Evolutionary conservation across 2,113 vertebrate genomes (phyloP), one percentile per base, ranked within the genome.

Genomic region (Macaca mulatta): DNA sequence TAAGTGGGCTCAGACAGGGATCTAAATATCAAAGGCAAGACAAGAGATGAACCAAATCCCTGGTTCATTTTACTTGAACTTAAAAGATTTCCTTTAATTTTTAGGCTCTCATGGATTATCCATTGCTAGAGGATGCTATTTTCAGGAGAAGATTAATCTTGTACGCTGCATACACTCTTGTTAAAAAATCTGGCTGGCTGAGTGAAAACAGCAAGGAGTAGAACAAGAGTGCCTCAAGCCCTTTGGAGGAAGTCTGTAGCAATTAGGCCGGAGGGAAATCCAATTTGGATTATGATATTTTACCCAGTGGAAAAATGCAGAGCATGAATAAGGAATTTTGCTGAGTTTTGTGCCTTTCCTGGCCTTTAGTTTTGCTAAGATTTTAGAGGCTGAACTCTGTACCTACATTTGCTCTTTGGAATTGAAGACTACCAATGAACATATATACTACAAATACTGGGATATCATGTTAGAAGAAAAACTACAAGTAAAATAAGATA

Each of bases 11-110:
- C 94, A 78, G 17, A 75, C 90, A 85, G 3, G n/a, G 70, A 98
- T 93, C 43, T 97, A 40, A 97, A 88, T 94, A 98, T 96, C 93
- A 97, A 97, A 98, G 90, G 67, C 22, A 40, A 72, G 55, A 48
- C 48, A 95, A 70, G 23, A 95, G 72, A 45, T 0, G 50, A 25
- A 80, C 9, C 5, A 80, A 96, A 67, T 93, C 78, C 88, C 77
- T 35, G 77, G 77, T 22, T 97, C 74, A 64, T 9, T 2, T 11
- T 6, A 9, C 45, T 93, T 97, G 74, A 96, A 97, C 50, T 90
- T 35, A 80, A 94, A 97, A 40, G 35, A 93, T 43, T 94, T 67
- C 80, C 89, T 79, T 92, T 79, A 94, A 83, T 88, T 94, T 97
- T 90, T 27, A 84, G 32, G 23, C 69, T 30, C 59, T 96, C 16